Evolutionary conservation across 2,797 vertebrate species (phyloP), one percentile per base, ranked within the genome.

Genomic region (Sebastes vulpes): DNA sequence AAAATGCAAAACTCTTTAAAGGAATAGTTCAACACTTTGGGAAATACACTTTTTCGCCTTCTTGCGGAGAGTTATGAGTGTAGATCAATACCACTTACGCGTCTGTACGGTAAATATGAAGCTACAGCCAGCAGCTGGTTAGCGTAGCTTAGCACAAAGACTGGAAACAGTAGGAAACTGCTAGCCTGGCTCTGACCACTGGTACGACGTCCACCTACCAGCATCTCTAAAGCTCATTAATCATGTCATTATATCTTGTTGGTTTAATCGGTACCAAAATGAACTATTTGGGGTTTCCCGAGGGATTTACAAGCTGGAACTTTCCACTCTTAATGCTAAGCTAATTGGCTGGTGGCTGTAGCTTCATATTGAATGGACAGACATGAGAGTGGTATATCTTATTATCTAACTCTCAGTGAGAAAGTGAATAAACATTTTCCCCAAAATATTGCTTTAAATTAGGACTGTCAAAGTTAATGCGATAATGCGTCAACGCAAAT

Each of bases 1-100:
- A 28, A 28, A 18, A 54, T 56, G 53, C 12, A 26, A 58, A 0
- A 58, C 16, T 31, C 57, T n/a, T 58, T 29, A 53, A 66, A 32
- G 20, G 11, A 32, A 23, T 9, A 56, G 46, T 48, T 68, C 1
- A 38, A 25, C 29, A 57, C 26, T 57, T 57, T 57, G 21, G 5
- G 53, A 25, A 58, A 18, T 16, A 16, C 16, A 48, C 6, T 18
- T 48, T 7, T 0, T 48, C 16, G 16, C 14, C 16, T 48, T 18
- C 42, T 48, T 48, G 42, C 1, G 1, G 42, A 18, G 42, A 48
- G 42, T 48, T 48, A 48, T 3, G 3, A 1, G 16, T 48, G 6
- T 18, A 48, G 42, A 48, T 48, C 16, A 48, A 48, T 48, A 48
- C 0, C 42, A 48, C 16, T 48, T 14, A 0, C 0, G 16, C 0